Evolutionary conservation across 2,888 invertebrate species (phyloP), one percentile per base, ranked within the genome.

Genomic region (Eristalis tenax): DNA sequence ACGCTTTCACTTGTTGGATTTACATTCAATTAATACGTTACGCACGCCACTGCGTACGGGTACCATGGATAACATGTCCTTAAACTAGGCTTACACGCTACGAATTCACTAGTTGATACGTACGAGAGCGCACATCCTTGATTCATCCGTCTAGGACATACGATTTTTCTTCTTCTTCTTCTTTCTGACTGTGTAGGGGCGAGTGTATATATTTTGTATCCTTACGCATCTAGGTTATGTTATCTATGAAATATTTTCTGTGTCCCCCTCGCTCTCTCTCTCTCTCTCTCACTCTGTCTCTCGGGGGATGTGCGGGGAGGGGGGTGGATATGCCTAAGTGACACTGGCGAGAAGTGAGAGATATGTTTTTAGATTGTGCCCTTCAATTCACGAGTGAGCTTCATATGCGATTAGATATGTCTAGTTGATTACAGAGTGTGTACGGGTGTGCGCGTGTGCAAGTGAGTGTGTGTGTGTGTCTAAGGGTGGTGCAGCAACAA

Each of bases 361-460:
- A 86, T 86, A 86, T 86, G 85, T 86, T 74, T 83, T 71, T 70
- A 79, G 70, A 38, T 84, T 87, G 87, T 87, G 87, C 87, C 87
- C 87, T 76, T 87, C 73, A 65, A 80, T 63, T 43, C 40, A 83
- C 79, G 69, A 71, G 79, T 83, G 83, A 66, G 50, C 50, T 50
- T 50, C 50, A 50, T 50, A 50, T 65, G 73, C 64, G 56, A 71
- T 43, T 73, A 43, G 56, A 70, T 80, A 74, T 80, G 73, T 81
- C 23, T 66, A 23, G 22, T 32, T 66, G 59, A 65, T 28, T 50
- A 18, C 50, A 18, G 18, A 18, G 50, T 50, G 1, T 26, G 26
- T 1, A 1, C 26, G 26, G 26, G 38, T 40, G 38, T 1, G 38
- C 11, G 11, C 1, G 38, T 57, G 23, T 50, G 66, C 50, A 11